phyloP scores from a whole-genome alignment of 2,113 vertebrate genomes.

The Rana temporaria region DNA sequence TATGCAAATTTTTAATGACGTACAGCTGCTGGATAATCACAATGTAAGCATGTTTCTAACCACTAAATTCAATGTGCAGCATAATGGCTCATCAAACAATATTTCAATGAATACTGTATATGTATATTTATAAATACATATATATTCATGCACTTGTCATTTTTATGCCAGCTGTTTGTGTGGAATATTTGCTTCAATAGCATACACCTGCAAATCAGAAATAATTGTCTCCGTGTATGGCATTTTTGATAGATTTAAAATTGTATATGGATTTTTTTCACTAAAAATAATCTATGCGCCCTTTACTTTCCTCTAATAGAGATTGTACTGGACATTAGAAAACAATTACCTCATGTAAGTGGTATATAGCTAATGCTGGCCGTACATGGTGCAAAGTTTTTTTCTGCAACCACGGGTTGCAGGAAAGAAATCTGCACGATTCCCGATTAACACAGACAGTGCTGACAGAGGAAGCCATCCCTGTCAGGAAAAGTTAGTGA shows the following conservation, averaged over 20 bases:
- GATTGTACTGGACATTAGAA: too few species aligned
- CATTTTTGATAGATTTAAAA: background rate
- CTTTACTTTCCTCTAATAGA: too few species aligned
- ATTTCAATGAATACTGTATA: constrained; percentile 51
- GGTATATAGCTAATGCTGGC: too few species aligned
- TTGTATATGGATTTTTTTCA: constrained; percentile 4
- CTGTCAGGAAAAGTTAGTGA: too few species aligned
- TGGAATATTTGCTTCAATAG: constrained; percentile 39
- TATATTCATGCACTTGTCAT: constrained; percentile 43
- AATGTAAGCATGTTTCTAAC: constrained; percentile 51
- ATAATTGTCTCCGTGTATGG: constrained; percentile 21
- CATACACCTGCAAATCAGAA: constrained; percentile 53
- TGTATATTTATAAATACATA: constrained; percentile 48
- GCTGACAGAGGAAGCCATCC: too few species aligned
- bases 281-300: background rate
- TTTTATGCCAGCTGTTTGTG: constrained; percentile 42
- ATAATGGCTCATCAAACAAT: constrained; percentile 56
- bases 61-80: constrained; percentile 47
- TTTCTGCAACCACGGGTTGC: too few species aligned
- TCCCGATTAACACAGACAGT: too few species aligned
- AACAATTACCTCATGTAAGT: too few species aligned
- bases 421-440: too few species aligned
- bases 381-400: too few species aligned
- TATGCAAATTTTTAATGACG: constrained; percentile 44
- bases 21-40: constrained; percentile 55